phyloP scores from a whole-genome alignment of 2,888 invertebrate species.

The Chrysodeixis includens region DNA sequence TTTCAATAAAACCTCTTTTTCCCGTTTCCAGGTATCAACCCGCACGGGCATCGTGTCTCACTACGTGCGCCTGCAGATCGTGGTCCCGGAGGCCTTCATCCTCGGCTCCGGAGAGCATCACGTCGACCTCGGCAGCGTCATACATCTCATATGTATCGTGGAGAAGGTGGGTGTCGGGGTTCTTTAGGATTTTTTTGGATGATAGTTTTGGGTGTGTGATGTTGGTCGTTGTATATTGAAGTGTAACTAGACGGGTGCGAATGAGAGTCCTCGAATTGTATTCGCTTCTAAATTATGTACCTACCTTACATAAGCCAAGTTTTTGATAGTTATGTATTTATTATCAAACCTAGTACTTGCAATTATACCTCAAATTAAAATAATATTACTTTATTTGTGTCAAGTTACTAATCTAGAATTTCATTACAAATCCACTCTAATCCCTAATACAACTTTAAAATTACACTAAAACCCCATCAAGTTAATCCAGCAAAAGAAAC shows the following conservation, averaged over 20 bases:
- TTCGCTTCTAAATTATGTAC: too few species aligned
- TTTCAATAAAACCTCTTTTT: background rate
- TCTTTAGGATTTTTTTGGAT: too few species aligned
- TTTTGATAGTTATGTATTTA: too few species aligned
- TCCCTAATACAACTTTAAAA: background rate
- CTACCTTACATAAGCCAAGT: too few species aligned
- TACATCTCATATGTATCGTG: constrained; percentile 97
- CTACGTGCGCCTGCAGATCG: constrained; percentile 96
- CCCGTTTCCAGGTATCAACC: constrained; percentile 93
- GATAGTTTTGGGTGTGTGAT: background rate
- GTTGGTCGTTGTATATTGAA: too few species aligned
- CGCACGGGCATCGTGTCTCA: constrained; percentile 96
- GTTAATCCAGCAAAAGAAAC: background rate
- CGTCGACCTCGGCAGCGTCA: constrained; percentile 96
- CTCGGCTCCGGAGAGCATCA: constrained; percentile 97
- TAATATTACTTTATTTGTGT: too few species aligned
- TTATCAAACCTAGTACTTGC: too few species aligned
- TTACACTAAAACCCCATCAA: background rate
- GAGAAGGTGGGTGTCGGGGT: constrained; percentile 94
- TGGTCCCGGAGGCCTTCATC: constrained; percentile 97
- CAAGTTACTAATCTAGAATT: too few species aligned
- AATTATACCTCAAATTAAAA: too few species aligned
- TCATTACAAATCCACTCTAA: too few species aligned
- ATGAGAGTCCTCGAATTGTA: too few species aligned
- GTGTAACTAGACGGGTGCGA: too few species aligned